A percentile compares a stretch with the other conserved stretches of the same genome.
These are phyloP conservation scores for Liasis olivaceus DNA, from an alignment of 2,797 vertebrate species.

Conservation along the genomic window DNA sequence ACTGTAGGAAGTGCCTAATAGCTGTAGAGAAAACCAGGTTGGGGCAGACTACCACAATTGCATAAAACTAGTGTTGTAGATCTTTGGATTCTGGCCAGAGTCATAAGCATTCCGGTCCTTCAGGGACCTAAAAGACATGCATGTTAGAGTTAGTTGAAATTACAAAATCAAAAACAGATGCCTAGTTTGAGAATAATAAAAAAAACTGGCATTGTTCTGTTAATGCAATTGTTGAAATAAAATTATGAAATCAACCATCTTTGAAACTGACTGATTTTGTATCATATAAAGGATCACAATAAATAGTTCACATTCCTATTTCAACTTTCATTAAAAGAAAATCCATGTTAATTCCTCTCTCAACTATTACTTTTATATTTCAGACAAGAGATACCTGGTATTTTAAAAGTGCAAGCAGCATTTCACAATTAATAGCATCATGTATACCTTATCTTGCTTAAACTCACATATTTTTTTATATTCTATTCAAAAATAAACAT, in stretches of 20 bases:
- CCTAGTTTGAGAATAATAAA: neutral
- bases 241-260: neutral
- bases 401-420: neutral
- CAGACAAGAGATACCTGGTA: neutral
- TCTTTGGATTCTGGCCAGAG: neutral
- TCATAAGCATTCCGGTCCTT: neutral
- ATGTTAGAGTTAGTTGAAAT: neutral
- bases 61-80: neutral
- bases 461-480: neutral
- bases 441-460: neutral
- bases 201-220: neutral
- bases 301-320: neutral
- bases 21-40: neutral
- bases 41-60: neutral
- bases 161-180: neutral
- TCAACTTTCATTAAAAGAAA: neutral
- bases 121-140: neutral
- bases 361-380: neutral
- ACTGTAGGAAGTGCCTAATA: neutral
- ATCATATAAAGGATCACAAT: neutral
- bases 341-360: neutral
- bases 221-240: neutral
- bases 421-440: neutral
- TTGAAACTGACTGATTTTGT: neutral
- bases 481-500: neutral